Conservation (phyloP, 2,797 vertebrate genomes). For the Cephalopachus bancanus region DNA sequence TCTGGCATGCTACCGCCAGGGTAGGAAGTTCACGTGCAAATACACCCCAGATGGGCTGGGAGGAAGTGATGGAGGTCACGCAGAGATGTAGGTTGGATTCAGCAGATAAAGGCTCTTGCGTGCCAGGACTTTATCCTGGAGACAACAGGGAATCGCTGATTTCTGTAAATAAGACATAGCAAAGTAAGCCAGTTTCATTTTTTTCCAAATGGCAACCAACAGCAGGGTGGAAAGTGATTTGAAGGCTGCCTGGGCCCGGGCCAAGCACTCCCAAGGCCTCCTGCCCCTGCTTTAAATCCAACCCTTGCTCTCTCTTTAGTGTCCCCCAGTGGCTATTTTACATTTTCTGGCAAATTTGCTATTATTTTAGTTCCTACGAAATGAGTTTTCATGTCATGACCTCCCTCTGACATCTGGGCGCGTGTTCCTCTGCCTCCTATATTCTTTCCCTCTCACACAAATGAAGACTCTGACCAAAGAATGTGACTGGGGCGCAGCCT, state of each 20-base stretch:
- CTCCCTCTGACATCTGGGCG: slow-evolving; percentile 55
- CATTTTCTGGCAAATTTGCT: slow-evolving; percentile 65
- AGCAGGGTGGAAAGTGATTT: slow-evolving; percentile 51
- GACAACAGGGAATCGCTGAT: slow-evolving; percentile 31
- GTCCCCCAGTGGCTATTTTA: slow-evolving; percentile 52
- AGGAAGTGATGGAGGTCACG: background rate
- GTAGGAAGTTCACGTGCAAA: background rate
- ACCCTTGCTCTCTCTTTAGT: slow-evolving; percentile 23
- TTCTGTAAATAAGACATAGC: slow-evolving; percentile 73
- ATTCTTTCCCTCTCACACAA: background rate
- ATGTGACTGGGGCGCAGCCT: background rate
- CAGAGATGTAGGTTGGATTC: slow-evolving; percentile 10
- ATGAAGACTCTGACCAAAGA: slow-evolving; percentile 33
- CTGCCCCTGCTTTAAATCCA: slow-evolving; percentile 29
- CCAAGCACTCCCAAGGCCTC: slow-evolving; percentile 55
- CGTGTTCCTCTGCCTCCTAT: background rate
- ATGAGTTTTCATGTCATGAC: slow-evolving; percentile 51
- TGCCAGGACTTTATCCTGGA: slow-evolving; percentile 40
- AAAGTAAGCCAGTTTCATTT: slow-evolving; percentile 49
- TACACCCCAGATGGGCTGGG: background rate
- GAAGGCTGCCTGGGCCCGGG: slow-evolving; percentile 67
- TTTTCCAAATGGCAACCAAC: slow-evolving; percentile 60
- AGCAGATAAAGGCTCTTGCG: background rate
- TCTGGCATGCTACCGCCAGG: background rate
- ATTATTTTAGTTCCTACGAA: slow-evolving; percentile 55